These are phyloP conservation scores for Cossypha polioptera DNA, from an alignment of 2,797 vertebrate genomes.

Conservation along the genomic window DNA sequence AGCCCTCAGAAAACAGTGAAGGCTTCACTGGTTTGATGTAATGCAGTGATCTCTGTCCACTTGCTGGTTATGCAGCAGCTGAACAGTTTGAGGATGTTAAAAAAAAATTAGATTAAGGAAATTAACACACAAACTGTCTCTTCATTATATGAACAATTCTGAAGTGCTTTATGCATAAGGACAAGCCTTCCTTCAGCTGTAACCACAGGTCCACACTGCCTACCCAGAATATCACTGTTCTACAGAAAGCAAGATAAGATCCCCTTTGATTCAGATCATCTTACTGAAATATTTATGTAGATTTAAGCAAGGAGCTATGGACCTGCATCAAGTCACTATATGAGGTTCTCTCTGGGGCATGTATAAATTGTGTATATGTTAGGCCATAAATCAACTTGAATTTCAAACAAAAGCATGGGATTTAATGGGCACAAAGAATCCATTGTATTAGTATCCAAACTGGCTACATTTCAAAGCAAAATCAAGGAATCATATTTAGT, in stretches of 20 bases:
- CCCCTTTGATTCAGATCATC: constrained; percentile 26
- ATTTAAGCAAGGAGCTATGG: not conserved
- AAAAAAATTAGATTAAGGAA: not conserved
- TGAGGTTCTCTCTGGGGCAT: not conserved
- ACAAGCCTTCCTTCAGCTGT: not conserved
- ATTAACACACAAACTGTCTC: not conserved
- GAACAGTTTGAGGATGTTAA: not conserved
- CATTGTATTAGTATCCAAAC: not conserved
- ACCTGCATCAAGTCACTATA: not conserved
- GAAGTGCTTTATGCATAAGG: not conserved
- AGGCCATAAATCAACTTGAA: constrained; percentile 28
- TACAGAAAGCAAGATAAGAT: not conserved
- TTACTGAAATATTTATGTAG: not conserved
- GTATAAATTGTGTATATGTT: not conserved
- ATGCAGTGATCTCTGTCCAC: not conserved
- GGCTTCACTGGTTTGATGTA: not conserved
- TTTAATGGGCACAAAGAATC: not conserved
- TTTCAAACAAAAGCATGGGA: not conserved
- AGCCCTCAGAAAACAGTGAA: not conserved
- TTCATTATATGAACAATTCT: not conserved
- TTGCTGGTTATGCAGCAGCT: not conserved
- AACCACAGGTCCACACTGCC: not conserved
- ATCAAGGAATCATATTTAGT: not conserved
- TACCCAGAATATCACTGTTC: not conserved
- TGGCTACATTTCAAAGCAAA: not conserved